Evolutionary conservation across 2,797 vertebrate genomes (phyloP), one percentile per base, ranked within the genome.

Genomic region (Poecilia gillii): DNA sequence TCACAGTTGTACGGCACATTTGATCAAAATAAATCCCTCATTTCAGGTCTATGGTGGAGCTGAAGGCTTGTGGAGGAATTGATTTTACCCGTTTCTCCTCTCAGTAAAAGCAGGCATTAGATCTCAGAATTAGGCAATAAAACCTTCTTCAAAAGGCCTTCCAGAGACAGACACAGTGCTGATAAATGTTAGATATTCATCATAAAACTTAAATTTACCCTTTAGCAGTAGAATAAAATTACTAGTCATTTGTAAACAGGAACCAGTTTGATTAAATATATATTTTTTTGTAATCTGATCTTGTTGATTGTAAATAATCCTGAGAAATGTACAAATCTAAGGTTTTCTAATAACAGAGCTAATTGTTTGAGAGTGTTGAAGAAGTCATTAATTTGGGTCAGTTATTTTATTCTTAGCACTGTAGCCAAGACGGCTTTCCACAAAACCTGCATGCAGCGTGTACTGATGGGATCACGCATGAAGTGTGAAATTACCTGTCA

Each of bases 401-500:
- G 13, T 31, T 62, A 33, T 31, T 31, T 3, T 18, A 6, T 62
- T 62, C 57, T 33, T 7, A 7, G 28, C 25, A 6, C 14, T 62
- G 57, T 7, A 62, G 12, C 55, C 33, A 7, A 62, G 28, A 16
- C 14, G 59, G 59, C 31, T 62, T 33, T 62, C 18, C 31, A 62
- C 55, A 57, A 28, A 57, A 28, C n/a, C 55, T 14, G 55, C 11
- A 62, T 9, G 36, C 20, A 33, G 33, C 59, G 36, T 64, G 31
- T 25, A 25, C 36, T 41, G 36, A 41, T 12, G 36, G 36, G 11
- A 66, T 46, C 9, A 23, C 25, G 36, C 11, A 47, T 4, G n/a
- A 51, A 47, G 18, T 75, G 23, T 78, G 64, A 75, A 71, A 82
- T 45, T 33, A 68, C 46, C 77, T 74, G 33, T 20, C 46, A 55